A percentile compares a stretch with the other conserved stretches of the same genome.
Evolutionary conservation across 2,113 vertebrate species (phyloP).

Genomic region (Myiagra hebetior): DNA sequence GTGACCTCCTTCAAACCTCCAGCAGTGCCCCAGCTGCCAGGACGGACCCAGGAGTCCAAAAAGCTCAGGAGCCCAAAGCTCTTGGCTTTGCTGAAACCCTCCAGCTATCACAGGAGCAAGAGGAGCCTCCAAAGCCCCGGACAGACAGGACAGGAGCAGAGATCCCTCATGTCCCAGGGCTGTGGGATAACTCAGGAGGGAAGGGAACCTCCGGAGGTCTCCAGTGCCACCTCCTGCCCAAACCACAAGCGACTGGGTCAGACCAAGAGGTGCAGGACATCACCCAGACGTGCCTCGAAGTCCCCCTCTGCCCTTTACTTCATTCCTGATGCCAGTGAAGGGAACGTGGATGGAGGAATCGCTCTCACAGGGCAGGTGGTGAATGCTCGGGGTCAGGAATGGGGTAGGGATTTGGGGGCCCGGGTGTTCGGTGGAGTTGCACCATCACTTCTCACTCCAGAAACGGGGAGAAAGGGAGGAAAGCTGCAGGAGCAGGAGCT

Average conservation of each 20-base stretch:
- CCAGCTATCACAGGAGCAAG: rapidly evolving
- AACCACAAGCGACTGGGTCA: rapidly evolving
- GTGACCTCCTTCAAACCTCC: not conserved
- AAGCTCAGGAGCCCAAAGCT: not conserved
- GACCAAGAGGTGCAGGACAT: not conserved
- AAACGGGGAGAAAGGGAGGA: not conserved
- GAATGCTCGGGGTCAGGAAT: not conserved
- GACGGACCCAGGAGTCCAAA: not conserved
- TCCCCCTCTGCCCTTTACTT: not conserved
- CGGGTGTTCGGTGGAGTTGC: not conserved
- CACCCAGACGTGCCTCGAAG: not conserved
- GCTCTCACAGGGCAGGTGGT: rapidly evolving
- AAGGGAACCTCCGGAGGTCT: not conserved
- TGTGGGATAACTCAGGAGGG: not conserved
- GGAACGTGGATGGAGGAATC: not conserved
- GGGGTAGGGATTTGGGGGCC: not conserved
- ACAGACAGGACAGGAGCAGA: not conserved
- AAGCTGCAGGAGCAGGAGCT: not conserved
- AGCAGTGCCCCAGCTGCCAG: not conserved
- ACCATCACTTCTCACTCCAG: not conserved
- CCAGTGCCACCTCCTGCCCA: not conserved
- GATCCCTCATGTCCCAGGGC: rapidly evolving
- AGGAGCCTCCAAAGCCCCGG: not conserved
- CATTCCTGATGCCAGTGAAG: not conserved
- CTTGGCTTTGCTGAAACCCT: not conserved